A percentile compares a stretch with the other conserved stretches of the same genome.
Evolutionary conservation across 2,888 invertebrate genomes (phyloP).

Genomic region (Thecophora atra): DNA sequence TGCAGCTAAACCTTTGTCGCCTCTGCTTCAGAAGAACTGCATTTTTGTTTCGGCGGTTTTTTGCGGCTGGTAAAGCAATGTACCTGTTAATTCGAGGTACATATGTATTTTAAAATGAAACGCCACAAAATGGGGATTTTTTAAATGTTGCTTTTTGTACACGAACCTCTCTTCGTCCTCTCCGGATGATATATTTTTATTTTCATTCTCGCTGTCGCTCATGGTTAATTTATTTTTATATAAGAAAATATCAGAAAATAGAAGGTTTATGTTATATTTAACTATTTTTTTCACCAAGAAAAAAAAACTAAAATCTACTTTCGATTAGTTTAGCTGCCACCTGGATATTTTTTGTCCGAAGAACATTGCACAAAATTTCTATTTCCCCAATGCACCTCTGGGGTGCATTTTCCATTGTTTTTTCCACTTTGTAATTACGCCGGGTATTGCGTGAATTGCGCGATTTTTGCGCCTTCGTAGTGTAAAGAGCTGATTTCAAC

Average conservation of each 20-base stretch:
- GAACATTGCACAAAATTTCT: no score
- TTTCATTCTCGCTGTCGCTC: conserved; percentile 39
- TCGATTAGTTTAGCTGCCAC: conserved; percentile 5
- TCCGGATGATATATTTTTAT: conserved; percentile 28
- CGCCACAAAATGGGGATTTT: conserved; percentile 19
- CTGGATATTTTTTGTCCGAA: no score
- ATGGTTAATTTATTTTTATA: conserved; percentile 29
- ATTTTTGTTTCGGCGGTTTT: conserved; percentile 11
- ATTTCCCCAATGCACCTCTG: no score
- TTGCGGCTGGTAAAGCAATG: conserved; percentile 27
- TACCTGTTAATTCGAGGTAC: conserved; percentile 12
- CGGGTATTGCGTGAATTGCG: no score
- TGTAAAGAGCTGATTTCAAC: no score
- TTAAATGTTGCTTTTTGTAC: conserved; percentile 27
- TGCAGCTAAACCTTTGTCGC: conserved; percentile 45
- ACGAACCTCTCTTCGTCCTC: conserved; percentile 40
- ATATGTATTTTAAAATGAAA: background rate
- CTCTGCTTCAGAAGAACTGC: conserved; percentile 38
- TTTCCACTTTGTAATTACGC: no score
- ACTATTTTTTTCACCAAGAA: no score
- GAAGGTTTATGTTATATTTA: no score
- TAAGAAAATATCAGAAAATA: no score
- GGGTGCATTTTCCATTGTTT: no score
- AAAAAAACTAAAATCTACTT: background rate
- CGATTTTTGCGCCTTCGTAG: no score